Conservation (phyloP, 2,888 invertebrate species). For the Pimpla rufipes region DNA sequence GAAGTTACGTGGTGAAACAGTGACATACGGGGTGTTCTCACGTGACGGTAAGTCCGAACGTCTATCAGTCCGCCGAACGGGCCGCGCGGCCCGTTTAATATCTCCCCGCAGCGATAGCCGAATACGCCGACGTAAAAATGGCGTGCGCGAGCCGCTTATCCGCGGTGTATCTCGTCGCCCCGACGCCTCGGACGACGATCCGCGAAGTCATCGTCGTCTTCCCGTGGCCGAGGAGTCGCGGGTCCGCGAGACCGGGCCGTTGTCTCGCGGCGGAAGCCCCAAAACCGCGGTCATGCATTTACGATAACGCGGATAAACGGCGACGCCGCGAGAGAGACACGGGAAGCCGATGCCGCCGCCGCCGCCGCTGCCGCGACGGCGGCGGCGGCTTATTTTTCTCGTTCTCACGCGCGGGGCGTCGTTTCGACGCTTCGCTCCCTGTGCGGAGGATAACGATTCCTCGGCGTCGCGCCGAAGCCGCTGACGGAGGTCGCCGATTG, state of each 20-base stretch:
- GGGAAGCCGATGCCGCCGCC: background rate
- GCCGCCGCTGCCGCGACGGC: background rate
- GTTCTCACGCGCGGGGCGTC: constrained; percentile 46
- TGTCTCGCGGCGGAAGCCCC: too few relatives aligned
- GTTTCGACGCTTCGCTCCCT: constrained; percentile 35
- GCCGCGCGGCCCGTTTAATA: too few relatives aligned
- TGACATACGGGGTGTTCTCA: constrained; percentile 77
- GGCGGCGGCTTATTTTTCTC: constrained; percentile 19
- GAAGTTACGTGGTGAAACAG: constrained; percentile 78
- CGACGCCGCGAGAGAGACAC: background rate
- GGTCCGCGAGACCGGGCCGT: too few relatives aligned
- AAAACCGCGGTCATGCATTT: constrained; percentile 9
- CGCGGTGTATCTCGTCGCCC: constrained; percentile 25
- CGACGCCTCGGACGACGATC: background rate
- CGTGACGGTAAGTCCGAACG: constrained; percentile 78
- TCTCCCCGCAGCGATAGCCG: constrained; percentile 74
- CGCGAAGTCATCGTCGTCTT: background rate
- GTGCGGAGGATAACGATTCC: background rate
- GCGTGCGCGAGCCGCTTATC: constrained; percentile 73
- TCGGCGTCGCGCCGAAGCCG: background rate
- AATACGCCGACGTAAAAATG: constrained; percentile 80
- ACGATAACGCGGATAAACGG: constrained; percentile 46
- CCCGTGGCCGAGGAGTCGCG: too few relatives aligned
- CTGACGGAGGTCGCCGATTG: background rate
- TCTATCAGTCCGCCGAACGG: constrained; percentile 40